Evolutionary conservation across 1,140 invertebrate species (phyloP).

Genomic region (Drosophila orosa): DNA sequence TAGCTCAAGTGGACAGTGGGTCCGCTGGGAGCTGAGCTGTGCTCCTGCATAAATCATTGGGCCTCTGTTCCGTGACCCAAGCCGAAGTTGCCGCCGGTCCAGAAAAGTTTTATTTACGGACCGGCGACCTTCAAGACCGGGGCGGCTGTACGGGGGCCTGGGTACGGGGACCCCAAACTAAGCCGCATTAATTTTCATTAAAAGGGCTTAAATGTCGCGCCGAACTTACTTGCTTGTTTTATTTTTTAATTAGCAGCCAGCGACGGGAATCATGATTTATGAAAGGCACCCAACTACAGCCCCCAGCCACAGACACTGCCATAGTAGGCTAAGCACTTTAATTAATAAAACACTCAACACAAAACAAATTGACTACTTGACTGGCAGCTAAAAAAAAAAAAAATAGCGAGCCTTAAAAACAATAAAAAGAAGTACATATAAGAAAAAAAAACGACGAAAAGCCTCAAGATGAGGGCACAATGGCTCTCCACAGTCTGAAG

Average conservation of each 20-base stretch:
- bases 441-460: slow-evolving; percentile 30
- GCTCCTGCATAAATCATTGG: slow-evolving; percentile 72
- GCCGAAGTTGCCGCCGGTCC: slow-evolving; percentile 36
- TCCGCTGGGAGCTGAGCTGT: slow-evolving; percentile 44
- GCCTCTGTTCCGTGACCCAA: slow-evolving; percentile 56
- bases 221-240: slow-evolving; percentile 75
- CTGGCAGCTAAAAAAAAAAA: slow-evolving; percentile 34
- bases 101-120: slow-evolving; percentile 69
- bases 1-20: slow-evolving; percentile 60
- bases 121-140: slow-evolving; percentile 35
- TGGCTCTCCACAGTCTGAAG: slow-evolving; percentile 74
- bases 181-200: slow-evolving; percentile 80
- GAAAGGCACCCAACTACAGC: slow-evolving; percentile 52
- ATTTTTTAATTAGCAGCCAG: slow-evolving; percentile 75
- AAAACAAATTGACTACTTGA: slow-evolving; percentile 76
- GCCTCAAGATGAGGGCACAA: slow-evolving; percentile 53
- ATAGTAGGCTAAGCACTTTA: slow-evolving; percentile 68
- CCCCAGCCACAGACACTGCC: slow-evolving; percentile 23
- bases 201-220: slow-evolving; percentile 75
- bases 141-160: neutral
- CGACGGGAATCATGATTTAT: slow-evolving; percentile 65
- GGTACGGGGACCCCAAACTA: slow-evolving; percentile 31
- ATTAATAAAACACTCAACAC: slow-evolving; percentile 78
- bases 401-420: slow-evolving; percentile 34
- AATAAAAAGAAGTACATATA: slow-evolving; percentile 9